Conservation (phyloP, 1,140 invertebrate species). For the Tribolium madens region DNA sequence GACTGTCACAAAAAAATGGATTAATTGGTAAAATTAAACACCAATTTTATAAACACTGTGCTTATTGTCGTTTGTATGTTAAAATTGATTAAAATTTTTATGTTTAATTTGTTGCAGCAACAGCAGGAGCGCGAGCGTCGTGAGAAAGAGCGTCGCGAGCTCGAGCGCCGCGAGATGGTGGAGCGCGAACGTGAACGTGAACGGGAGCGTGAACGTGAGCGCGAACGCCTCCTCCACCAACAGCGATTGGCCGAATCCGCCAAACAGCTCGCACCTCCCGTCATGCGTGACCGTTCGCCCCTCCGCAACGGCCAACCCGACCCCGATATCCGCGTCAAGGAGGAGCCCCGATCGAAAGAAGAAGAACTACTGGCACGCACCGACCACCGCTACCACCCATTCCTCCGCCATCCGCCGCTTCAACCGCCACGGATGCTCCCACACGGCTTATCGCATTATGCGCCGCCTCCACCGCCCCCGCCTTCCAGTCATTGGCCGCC, state of each 20-base stretch:
- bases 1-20: too few species aligned
- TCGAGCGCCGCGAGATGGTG: conserved; percentile 75
- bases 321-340: conserved; percentile 72
- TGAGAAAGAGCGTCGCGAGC: conserved; percentile 79
- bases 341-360: conserved; percentile 73
- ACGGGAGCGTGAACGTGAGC: conserved; percentile 65
- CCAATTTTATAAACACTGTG: too few species aligned
- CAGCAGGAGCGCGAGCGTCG: conserved; percentile 75
- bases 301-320: conserved; percentile 73
- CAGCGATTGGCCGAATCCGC: conserved; percentile 68
- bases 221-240: conserved; percentile 72
- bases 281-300: conserved; percentile 75
- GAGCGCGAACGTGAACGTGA: conserved; percentile 68
- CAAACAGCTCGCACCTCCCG: conserved; percentile 67
- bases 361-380: conserved; percentile 66
- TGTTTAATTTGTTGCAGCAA: conserved; percentile 63
- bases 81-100: too few species aligned
- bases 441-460: conserved; percentile 68
- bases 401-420: conserved; percentile 69
- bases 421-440: conserved; percentile 68
- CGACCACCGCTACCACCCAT: conserved; percentile 65
- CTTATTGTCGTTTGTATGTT: too few species aligned
- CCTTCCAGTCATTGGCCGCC: conserved; percentile 70
- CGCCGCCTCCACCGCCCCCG: conserved; percentile 69
- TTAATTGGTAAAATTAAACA: too few species aligned